Conservation (phyloP, 2,113 vertebrate species). For the Tyrannus savana region DNA sequence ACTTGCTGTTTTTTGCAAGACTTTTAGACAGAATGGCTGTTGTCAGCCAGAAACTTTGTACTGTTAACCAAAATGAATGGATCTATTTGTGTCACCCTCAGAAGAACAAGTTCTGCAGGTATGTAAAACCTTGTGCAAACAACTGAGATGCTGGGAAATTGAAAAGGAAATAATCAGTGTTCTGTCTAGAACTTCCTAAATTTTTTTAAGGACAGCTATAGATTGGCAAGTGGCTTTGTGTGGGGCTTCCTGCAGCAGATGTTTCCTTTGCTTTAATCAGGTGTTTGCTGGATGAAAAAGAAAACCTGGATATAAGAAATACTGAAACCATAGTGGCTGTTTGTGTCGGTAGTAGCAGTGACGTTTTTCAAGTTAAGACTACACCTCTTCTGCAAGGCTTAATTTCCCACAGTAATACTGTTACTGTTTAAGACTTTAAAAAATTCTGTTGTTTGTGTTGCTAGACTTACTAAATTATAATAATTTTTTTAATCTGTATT, state of each 20-base stretch:
- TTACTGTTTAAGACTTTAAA: neutral
- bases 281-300: neutral
- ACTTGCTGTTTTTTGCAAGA: neutral
- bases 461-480: neutral
- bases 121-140: constrained; percentile 26
- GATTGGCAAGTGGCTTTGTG: neutral
- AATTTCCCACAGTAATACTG: neutral
- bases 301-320: neutral
- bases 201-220: neutral
- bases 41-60: neutral
- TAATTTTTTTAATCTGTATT: neutral
- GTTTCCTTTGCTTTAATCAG: neutral
- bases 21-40: neutral
- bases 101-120: constrained; percentile 59
- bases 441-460: rapidly evolving
- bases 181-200: neutral
- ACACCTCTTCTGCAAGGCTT: neutral
- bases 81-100: constrained; percentile 18
- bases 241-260: neutral
- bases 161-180: neutral
- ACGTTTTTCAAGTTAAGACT: neutral
- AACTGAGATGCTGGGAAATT: neutral
- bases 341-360: neutral
- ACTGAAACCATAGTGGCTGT: rapidly evolving
- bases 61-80: constrained; percentile 17